phyloP scores from a whole-genome alignment of 2,888 invertebrate genomes.

The Sepiola atlantica region DNA sequence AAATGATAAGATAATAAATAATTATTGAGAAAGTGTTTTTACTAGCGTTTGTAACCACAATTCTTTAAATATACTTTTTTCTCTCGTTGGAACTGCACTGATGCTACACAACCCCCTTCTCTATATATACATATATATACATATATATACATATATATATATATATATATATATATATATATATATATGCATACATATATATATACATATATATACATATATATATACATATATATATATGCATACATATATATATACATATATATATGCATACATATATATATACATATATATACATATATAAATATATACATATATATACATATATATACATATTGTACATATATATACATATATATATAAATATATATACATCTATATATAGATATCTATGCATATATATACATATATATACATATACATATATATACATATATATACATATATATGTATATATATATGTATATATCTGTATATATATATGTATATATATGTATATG shows the following conservation, averaged over 20 bases:
- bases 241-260: neutral
- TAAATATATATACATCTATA: slow-evolving; percentile 14
- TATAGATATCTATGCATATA: neutral
- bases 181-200: neutral
- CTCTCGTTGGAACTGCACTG: no score
- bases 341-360: slow-evolving; percentile 23
- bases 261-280: no score
- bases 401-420: slow-evolving; percentile 32
- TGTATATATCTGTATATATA: slow-evolving; percentile 16
- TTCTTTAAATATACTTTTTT: no score
- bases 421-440: slow-evolving; percentile 37
- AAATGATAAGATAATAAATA: no score
- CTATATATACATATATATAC: no score
- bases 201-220: neutral
- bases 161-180: neutral
- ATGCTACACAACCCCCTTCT: no score
- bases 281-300: no score
- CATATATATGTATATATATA: slow-evolving; percentile 38
- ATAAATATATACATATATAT: neutral
- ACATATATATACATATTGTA: neutral
- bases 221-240: neutral
- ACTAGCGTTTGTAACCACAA: no score
- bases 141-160: no score
- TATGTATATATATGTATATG: neutral
- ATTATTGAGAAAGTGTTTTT: no score